Base-by-base conservation (phyloP, 1,140 invertebrate genomes). In the Orussus abietinus region DNA sequence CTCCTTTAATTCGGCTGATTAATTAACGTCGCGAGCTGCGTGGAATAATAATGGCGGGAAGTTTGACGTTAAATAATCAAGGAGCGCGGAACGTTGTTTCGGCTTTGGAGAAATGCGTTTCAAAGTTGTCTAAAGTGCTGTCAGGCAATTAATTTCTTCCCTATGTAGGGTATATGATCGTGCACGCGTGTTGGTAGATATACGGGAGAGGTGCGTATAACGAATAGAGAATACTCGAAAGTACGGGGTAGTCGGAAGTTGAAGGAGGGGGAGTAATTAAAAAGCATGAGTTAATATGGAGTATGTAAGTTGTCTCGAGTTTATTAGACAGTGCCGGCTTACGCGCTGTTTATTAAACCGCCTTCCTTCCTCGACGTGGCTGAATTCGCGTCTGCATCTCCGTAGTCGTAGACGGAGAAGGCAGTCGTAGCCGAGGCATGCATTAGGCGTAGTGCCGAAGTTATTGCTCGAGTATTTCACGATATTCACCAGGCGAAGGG, bases 221-320 rank as follows among this genome's bases (percentile, higher is more conserved):
- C 7, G 29, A 7, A n/a, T 6, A 20, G 13, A 18, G 10, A 13
- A 12, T 6, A 25, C 22, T 25, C 6, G 22, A 25, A n/a, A n/a
- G 22, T 6, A 25, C 22, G 22, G 6, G n/a, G 22, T 25, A 6
- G 22, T 10, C 19, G 14, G 17, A n/a, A 28, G 20, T 9, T 21
- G 30, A 41, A 33, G 37, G 46, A 51, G 47, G 41, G n/a, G 31
- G 25, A 39, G 43, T 49, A 49, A 52, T 52, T 52, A 52, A 49
- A 52, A 49, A 43, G 43, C 47, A 39, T 28, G 25, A 28, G 38
- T 26, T 44, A 36, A 39, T 39, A 40, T 26, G 14, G 34, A 38
- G 20, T 12, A 12, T 29, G 28, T 42, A 42, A 42, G 25, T 45
- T 29, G 47, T 39, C 36, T 38, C 33, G 38, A 49, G 36, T 52